phyloP scores from a whole-genome alignment of 92 coral and sea anemone genomes.

The Virgularia gustaviana region DNA sequence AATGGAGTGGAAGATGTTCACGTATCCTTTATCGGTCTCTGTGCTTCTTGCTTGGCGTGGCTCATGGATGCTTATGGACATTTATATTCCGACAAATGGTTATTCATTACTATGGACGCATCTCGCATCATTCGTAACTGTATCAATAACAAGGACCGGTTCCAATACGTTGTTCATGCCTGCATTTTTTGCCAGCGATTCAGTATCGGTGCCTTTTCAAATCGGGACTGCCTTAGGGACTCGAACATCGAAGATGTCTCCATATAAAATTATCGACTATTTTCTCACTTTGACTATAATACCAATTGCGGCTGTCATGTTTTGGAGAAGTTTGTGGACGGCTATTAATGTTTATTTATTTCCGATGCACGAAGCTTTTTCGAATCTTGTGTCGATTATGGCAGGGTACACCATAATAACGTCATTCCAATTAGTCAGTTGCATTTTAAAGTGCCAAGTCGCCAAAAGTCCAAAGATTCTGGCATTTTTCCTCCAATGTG shows the following conservation, averaged over 20 bases:
- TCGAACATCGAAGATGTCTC: neutral
- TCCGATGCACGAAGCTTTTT: neutral
- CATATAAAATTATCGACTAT: conserved; percentile 14
- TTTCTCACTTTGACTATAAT: conserved; percentile 13
- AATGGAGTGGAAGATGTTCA: conserved; percentile 11
- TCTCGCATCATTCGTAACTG: neutral
- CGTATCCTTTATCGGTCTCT: conserved; percentile 10
- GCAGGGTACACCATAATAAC: neutral
- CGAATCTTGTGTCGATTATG: conserved; percentile 5
- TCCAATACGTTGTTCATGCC: conserved; percentile 31
- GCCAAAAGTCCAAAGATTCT: neutral
- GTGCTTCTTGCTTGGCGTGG: conserved; percentile 34
- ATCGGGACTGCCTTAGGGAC: conserved; percentile 31
- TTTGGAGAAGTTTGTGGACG: conserved; percentile 22
- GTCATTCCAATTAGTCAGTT: conserved; percentile 9
- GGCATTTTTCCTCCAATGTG: conserved; percentile 2
- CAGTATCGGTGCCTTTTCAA: conserved; percentile 7
- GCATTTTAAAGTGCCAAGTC: neutral
- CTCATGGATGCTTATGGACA: conserved; percentile 13
- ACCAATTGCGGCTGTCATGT: conserved; percentile 4
- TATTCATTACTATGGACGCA: conserved; percentile 1
- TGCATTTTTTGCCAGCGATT: conserved; percentile 18
- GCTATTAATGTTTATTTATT: conserved; percentile 19
- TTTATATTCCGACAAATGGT: conserved; percentile 13
- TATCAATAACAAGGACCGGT: conserved; percentile 6